Evolutionary conservation across 2,797 vertebrate species (phyloP), one percentile per base, ranked within the genome.

Genomic region (Myotis myotis): DNA sequence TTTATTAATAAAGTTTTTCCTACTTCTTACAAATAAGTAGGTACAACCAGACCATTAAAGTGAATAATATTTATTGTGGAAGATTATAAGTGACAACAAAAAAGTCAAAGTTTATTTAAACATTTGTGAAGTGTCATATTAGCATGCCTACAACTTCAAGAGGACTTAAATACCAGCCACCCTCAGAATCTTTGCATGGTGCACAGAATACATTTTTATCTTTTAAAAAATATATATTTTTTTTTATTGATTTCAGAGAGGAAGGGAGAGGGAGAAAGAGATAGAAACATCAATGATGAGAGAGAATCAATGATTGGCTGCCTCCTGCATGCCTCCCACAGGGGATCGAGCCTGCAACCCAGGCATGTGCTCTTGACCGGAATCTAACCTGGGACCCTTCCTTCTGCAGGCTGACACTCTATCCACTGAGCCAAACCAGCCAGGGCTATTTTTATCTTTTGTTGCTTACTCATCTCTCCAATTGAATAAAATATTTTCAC

Each of bases 31-130:
- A 66, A 80, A 78, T 57, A 66, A 53, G 6, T 76, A 82, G 47
- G 75, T 76, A 6, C 16, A 71, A 76, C 20, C 15, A 30, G 44
- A 80, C 10, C 7, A 91, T 25, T 23, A 64, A 81, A 78, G 6
- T 25, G 23, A 12, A 55, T 66, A 20, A 28, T 47, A 86, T 87
- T 60, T 91, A 16, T 71, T 80, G 33, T 75, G 20, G 17, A 41
- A 89, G 15, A 62, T 71, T 17, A 66, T 15, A 81, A 84, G 80
- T 57, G 41, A n/a, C 57, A 80, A 49, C 16, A 51, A 74, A 57
- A 80, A 76, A 47, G 20, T 71, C 28, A 57, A 87, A 60, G 64
- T 93, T 70, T 72, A 83, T 89, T 79, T 87, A 90, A 70, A 44
- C 1, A 71, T 53, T 64, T 57, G 5, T 41, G 36, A 71, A 62